These are phyloP conservation scores for Pinna nobilis DNA, from an alignment of 1,140 invertebrate genomes.

Conservation along the genomic window DNA sequence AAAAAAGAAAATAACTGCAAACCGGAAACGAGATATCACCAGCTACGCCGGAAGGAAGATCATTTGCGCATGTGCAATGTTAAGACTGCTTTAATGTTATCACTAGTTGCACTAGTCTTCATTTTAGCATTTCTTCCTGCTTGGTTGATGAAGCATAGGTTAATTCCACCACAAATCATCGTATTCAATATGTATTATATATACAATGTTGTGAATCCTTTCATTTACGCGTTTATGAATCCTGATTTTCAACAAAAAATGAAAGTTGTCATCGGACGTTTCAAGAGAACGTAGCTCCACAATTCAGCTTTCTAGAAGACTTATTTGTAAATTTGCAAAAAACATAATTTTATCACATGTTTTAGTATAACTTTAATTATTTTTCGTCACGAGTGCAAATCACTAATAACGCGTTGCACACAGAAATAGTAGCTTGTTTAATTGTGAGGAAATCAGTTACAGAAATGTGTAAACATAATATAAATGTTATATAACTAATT, in stretches of 20 bases:
- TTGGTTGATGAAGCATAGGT: conserved; percentile 59
- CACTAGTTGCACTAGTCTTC: conserved; percentile 59
- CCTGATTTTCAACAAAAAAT: conserved; percentile 30
- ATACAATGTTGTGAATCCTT: conserved; percentile 69
- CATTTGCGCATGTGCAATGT: conserved; percentile 57
- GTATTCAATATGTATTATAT: conserved; percentile 69
- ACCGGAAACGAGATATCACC: background rate
- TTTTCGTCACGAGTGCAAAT: too few relatives aligned
- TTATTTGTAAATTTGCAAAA: too few relatives aligned
- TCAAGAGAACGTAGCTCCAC: too few relatives aligned
- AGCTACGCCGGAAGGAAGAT: conserved; percentile 21
- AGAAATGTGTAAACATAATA: too few relatives aligned
- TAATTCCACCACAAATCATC: conserved; percentile 48
- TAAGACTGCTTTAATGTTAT: conserved; percentile 66
- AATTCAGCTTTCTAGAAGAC: too few relatives aligned
- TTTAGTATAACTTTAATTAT: too few relatives aligned
- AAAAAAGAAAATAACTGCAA: conserved; percentile 22
- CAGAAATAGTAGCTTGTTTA: too few relatives aligned
- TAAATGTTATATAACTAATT: too few relatives aligned
- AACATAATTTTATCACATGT: too few relatives aligned
- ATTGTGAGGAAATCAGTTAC: too few relatives aligned
- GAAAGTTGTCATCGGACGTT: background rate
- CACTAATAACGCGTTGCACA: too few relatives aligned
- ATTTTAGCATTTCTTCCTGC: conserved; percentile 65
- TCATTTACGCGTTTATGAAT: conserved; percentile 71